Evolutionary conservation across 2,888 invertebrate species (phyloP).

Genomic region (Labia minor): DNA sequence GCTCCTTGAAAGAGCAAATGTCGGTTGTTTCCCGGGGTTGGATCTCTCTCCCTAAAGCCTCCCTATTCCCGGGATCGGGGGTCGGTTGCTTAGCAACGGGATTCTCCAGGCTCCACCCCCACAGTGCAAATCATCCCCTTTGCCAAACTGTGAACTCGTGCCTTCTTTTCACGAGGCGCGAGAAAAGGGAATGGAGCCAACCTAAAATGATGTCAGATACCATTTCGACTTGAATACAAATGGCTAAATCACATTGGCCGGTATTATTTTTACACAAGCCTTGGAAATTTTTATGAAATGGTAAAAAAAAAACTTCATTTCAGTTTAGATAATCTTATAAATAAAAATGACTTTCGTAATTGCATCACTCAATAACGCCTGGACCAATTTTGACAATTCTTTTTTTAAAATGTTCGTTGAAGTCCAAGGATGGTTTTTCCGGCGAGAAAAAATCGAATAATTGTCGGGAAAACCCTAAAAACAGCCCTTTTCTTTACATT

Average conservation of each 20-base stretch:
- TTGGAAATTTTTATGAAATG: too few species aligned
- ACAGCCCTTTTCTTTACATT: too few species aligned
- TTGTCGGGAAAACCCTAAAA: too few species aligned
- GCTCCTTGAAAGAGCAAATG: background rate
- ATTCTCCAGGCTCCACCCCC: background rate
- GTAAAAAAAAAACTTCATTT: too few species aligned
- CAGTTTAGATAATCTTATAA: too few species aligned
- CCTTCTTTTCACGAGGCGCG: conserved; percentile 7
- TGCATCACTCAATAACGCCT: too few species aligned
- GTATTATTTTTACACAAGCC: too few species aligned
- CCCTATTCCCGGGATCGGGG: background rate
- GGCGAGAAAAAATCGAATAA: too few species aligned
- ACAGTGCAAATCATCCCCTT: background rate
- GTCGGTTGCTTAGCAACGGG: background rate
- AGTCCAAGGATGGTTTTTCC: too few species aligned
- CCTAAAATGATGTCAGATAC: background rate
- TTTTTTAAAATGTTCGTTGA: too few species aligned
- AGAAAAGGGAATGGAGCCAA: background rate
- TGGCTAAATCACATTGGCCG: background rate
- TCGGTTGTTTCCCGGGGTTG: background rate
- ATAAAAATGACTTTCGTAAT: too few species aligned
- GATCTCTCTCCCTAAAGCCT: background rate
- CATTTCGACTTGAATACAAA: background rate
- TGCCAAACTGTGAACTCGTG: conserved; percentile 2
- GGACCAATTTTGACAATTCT: too few species aligned